Percentiles rank a stretch among this genome's conserved stretches.
These are phyloP conservation scores for Galbula dea DNA, from an alignment of 2,113 vertebrate genomes.

Conservation along the genomic window DNA sequence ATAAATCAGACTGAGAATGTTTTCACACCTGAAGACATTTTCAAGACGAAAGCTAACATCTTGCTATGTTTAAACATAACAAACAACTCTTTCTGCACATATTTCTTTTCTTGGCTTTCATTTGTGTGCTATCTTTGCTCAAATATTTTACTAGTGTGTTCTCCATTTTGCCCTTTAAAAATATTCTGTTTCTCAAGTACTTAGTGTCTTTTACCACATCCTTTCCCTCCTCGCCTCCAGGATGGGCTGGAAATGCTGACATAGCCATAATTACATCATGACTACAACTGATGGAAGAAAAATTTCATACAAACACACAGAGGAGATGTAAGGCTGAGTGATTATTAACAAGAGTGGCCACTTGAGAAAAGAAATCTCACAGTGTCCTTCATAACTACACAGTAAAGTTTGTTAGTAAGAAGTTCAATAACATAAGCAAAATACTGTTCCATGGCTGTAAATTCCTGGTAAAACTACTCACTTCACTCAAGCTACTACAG, in stretches of 20 bases:
- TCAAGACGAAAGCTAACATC: background rate
- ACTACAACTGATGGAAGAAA: slow-evolving; percentile 45
- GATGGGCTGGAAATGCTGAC: slow-evolving; percentile 50
- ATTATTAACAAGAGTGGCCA: slow-evolving; percentile 46
- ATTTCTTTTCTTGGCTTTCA: background rate
- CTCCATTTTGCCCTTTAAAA: background rate
- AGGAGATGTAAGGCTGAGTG: background rate
- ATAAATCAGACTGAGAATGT: background rate
- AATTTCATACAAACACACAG: background rate
- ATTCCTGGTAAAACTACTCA: background rate
- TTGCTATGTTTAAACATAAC: background rate
- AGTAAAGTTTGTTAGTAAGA: background rate
- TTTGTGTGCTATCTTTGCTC: background rate
- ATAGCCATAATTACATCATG: slow-evolving; percentile 9
- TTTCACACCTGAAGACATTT: background rate
- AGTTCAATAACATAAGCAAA: background rate
- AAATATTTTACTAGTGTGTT: background rate
- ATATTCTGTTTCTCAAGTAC: background rate
- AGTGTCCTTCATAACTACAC: background rate
- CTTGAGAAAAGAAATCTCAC: background rate
- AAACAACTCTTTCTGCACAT: background rate
- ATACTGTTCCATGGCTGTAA: background rate
- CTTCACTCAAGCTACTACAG: background rate
- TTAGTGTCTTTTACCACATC: slow-evolving; percentile 8
- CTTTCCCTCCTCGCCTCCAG: background rate